Percentiles rank a stretch among this genome's conserved stretches.
Evolutionary conservation across 2,888 invertebrate genomes (phyloP).

Genomic region (Sphecodes monilicornis): DNA sequence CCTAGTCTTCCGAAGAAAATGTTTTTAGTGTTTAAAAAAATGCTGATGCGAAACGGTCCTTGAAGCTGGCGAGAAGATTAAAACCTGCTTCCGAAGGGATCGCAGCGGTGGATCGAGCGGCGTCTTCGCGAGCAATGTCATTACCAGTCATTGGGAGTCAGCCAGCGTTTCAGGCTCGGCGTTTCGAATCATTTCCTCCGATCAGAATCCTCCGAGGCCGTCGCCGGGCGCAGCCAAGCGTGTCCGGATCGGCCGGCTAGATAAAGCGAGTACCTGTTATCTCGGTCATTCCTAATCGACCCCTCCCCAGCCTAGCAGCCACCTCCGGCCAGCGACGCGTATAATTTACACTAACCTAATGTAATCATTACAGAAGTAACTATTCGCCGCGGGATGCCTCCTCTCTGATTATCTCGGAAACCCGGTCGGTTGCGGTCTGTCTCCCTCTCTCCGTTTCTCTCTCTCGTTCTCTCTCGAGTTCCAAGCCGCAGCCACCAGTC

Average conservation of each 20-base stretch:
- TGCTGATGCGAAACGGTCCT: no score
- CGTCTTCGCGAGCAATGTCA: slow-evolving; percentile 31
- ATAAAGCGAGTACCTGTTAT: slow-evolving; percentile 61
- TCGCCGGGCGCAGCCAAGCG: slow-evolving; percentile 28
- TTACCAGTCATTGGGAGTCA: slow-evolving; percentile 35
- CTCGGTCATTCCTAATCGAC: slow-evolving; percentile 56
- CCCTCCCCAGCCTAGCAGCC: neutral
- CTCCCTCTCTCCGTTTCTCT: neutral
- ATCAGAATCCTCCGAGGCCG: slow-evolving; percentile 32
- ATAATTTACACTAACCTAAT: slow-evolving; percentile 61
- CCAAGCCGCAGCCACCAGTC: slow-evolving; percentile 45
- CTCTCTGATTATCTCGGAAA: slow-evolving; percentile 49
- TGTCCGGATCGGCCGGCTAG: slow-evolving; percentile 42
- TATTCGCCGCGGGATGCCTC: slow-evolving; percentile 57
- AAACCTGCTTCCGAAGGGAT: neutral
- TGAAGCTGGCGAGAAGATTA: neutral
- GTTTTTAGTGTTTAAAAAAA: no score
- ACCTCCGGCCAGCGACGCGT: slow-evolving; percentile 38
- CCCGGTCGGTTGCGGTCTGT: slow-evolving; percentile 7
- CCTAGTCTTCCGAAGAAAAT: no score
- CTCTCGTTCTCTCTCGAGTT: slow-evolving; percentile 20
- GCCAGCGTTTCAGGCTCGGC: slow-evolving; percentile 1
- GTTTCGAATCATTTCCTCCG: slow-evolving; percentile 42
- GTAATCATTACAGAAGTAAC: slow-evolving; percentile 66
- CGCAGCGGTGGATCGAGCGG: neutral